Base-by-base conservation (phyloP, 1,140 invertebrate genomes). In the Acromyrmex echinatior region DNA sequence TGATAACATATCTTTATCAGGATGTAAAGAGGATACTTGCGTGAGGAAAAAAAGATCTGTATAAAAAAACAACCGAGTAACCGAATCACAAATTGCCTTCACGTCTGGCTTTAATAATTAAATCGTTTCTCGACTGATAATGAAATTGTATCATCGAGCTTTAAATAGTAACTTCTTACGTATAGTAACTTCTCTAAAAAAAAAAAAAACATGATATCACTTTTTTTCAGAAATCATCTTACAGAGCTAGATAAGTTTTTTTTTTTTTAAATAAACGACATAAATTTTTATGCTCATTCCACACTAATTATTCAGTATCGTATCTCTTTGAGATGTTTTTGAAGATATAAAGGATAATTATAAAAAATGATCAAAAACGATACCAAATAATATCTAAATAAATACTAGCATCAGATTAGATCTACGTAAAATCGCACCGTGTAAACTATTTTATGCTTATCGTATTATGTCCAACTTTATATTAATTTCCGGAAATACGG, bases 111-210 rank as follows among this genome's bases (percentile, higher is more conserved):
- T 84, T 76, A 76, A 62, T 62, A 45, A 84, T 49, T 76, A 84
- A 74, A 84, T 84, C 80, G 28, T 84, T 76, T 76, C 56, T 84
- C 39, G 70, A 84, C 70, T 84, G 80, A 84, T 84, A 84, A 84
- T 62, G 28, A 81, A 71, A 53, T 71, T 81, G 56, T 58, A 39
- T 71, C 70, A 84, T 51, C 56, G 39, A 74, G 56, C 70, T 74
- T 76, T 84, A 63, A 56, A 71, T 65, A 78, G 70, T 62, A 76
- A 58, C 56, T 45, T 74, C 39, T 35, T 25, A 58, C 3, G 12
- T 60, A 49, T 35, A 35, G 31, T 35, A 35, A 35, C 31, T 35
- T 28, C 39, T 74, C 80, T 35, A 63, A 31, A 68, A 60, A 81
- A 31, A 35, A 35, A 35, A 35, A 4, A 31, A 31, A 31, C 56